phyloP scores from a whole-genome alignment of 2,888 invertebrate species.

The Agrochola macilenta region DNA sequence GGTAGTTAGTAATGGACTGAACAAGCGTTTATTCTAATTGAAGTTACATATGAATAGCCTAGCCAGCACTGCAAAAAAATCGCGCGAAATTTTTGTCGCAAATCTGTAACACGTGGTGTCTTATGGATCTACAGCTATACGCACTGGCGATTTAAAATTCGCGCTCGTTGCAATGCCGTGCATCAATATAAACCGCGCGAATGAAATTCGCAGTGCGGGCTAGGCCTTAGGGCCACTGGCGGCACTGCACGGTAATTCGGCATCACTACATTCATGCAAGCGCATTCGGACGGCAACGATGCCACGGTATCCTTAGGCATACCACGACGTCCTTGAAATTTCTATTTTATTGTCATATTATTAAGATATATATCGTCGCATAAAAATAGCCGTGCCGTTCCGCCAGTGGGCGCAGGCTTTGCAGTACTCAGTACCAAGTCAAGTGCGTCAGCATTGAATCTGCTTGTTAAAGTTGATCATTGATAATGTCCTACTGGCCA shows the following conservation, averaged over 20 bases:
- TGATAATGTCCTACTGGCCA: background rate
- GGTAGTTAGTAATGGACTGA: conserved; percentile 26
- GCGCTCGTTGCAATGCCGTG: no score
- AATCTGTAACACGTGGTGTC: no score
- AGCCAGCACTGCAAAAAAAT: no score
- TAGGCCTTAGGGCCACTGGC: no score
- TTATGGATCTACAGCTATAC: no score
- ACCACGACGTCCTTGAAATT: background rate
- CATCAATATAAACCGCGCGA: no score
- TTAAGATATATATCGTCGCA: background rate
- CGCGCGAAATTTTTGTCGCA: no score
- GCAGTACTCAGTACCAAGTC: conserved; percentile 7
- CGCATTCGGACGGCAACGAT: no score
- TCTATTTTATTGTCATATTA: background rate
- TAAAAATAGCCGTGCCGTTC: background rate
- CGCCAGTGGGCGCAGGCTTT: background rate
- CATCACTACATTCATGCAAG: no score
- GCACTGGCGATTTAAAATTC: no score
- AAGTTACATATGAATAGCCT: conserved; percentile 19
- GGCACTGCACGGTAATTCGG: no score
- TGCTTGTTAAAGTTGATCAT: background rate
- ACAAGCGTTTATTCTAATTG: conserved; percentile 24
- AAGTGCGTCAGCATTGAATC: conserved; percentile 4
- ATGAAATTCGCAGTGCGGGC: no score
- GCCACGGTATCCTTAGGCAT: background rate